Conservation (phyloP, 2,113 vertebrate genomes). For the Tachysurus vachellii region DNA sequence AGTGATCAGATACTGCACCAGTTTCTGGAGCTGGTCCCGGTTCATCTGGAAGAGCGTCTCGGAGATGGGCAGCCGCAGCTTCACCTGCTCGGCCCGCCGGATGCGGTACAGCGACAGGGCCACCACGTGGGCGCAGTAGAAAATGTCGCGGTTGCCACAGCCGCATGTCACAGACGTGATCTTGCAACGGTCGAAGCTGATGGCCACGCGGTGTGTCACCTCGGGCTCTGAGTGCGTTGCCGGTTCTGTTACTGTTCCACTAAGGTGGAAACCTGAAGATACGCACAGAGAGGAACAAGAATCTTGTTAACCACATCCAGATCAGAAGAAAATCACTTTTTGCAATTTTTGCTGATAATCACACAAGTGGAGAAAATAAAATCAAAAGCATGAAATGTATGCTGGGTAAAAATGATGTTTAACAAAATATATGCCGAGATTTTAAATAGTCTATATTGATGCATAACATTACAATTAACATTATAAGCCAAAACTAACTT, state of each 20-base stretch:
- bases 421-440: too few species aligned
- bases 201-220: constrained; percentile 94
- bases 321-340: neutral
- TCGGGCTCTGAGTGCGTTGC: constrained; percentile 86
- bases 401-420: neutral
- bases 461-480: neutral
- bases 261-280: constrained; percentile 89
- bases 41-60: constrained; percentile 99
- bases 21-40: constrained; percentile 98
- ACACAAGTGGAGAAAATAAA: too few species aligned
- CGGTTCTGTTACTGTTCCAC: constrained; percentile 91
- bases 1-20: constrained; percentile 98
- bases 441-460: too few species aligned
- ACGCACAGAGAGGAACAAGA: constrained; percentile 3
- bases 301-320: neutral
- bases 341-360: too few species aligned
- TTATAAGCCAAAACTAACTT: neutral
- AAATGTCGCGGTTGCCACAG: constrained; percentile 97
- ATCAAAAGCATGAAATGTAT: too few species aligned
- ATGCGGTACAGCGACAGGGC: constrained; percentile 97
- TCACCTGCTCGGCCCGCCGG: constrained; percentile 96
- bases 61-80: constrained; percentile 97
- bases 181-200: constrained; percentile 99
- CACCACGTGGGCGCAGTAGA: constrained; percentile 98
- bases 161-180: constrained; percentile 98